Base-by-base conservation (phyloP, 1,140 invertebrate genomes). In the Ostrea denselamellosa region DNA sequence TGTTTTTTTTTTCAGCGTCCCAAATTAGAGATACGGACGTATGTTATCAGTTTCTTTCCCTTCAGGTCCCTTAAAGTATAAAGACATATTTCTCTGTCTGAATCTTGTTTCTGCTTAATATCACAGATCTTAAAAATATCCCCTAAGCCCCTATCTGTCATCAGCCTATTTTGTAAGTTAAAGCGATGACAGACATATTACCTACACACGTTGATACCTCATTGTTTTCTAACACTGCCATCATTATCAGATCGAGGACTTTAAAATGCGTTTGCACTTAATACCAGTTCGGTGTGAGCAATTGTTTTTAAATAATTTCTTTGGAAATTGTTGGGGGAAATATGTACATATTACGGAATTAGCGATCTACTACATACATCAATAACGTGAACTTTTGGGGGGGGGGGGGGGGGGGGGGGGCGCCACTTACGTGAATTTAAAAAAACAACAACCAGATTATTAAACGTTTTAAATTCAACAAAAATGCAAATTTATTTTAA, bases 211-310 rank as follows among this genome's bases (percentile, higher is more conserved):
- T 28, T 77, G 28, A 77, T 25, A 34, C 68, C 14, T 9, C 14
- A 34, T 28, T 77, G 68, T 77, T 62, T n/a, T 5, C 14, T 28
- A 25, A 34, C 22, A 34, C 8, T 34, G 68, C 10, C 25, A 34
- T 28, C 22, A 77, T 14, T 34, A 28, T 77, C 68, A 77, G 10
- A 17, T 58, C 19, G n/a, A 77, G 28, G 68, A 77, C 12, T 28
- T 77, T 77, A 28, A 12, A 77, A 77, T 77, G 22, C 22, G n/a
- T 71, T 71, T 71, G 56, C 56, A 58, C 56, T 5, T 58, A 58
- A 58, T n/a, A n/a, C n/a, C n/a, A n/a, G n/a, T n/a, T n/a, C n/a
- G n/a, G n/a, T n/a, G n/a, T n/a, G n/a, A n/a, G n/a, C n/a, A n/a
- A n/a, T n/a, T n/a, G n/a, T n/a, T n/a, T n/a, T n/a, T n/a, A n/a